A percentile compares a stretch with the other conserved stretches of the same genome.
These are phyloP conservation scores for Tamandua tetradactyla DNA, from an alignment of 2,797 vertebrate species.

Conservation along the genomic window DNA sequence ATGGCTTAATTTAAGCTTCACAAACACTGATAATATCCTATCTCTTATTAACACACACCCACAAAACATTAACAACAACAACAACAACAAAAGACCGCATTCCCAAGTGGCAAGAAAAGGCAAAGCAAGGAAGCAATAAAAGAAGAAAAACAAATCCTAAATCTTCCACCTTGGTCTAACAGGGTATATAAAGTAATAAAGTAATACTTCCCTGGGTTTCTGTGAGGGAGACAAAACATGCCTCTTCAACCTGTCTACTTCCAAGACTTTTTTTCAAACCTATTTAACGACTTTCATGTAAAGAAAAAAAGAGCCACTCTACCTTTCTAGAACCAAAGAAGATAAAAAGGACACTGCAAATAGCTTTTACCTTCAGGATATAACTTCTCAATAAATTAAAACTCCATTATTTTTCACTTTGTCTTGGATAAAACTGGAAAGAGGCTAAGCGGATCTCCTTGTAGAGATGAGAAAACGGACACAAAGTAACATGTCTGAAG, in stretches of 20 bases:
- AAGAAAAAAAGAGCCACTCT: slow-evolving; percentile 7
- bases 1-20: slow-evolving; percentile 76
- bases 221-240: slow-evolving; percentile 25
- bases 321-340: slow-evolving; percentile 2
- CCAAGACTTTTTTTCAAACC: slow-evolving; percentile 34
- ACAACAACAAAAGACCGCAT: slow-evolving; percentile 39
- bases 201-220: background rate
- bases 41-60: slow-evolving; percentile 72
- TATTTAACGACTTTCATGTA: slow-evolving; percentile 58
- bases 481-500: background rate
- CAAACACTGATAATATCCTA: slow-evolving; percentile 64
- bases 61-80: slow-evolving; percentile 6
- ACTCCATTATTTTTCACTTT: slow-evolving; percentile 7
- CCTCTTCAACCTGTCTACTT: slow-evolving; percentile 52
- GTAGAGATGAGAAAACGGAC: background rate
- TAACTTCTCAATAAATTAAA: slow-evolving; percentile 49
- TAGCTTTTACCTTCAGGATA: background rate
- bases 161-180: background rate
- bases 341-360: background rate
- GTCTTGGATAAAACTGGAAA: background rate
- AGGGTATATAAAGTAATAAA: background rate
- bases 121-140: slow-evolving; percentile 65
- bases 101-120: slow-evolving; percentile 59
- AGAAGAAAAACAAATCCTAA: slow-evolving; percentile 51
- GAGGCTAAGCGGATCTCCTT: background rate